Base-by-base conservation (phyloP, 2,888 invertebrate species). In the Lissocephala sabroskyi region DNA sequence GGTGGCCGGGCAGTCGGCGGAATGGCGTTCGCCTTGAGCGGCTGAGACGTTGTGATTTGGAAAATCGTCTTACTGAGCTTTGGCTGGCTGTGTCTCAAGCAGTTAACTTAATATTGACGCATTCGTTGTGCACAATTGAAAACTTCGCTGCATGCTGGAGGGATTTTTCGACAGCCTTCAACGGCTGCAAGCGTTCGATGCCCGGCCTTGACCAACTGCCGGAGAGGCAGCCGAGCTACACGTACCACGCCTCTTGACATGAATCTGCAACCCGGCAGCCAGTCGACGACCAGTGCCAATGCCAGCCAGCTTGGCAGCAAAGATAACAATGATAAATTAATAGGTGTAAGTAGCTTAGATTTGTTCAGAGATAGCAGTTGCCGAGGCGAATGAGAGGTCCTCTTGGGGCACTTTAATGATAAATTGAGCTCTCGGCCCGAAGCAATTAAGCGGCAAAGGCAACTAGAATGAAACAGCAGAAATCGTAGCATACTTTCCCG, bases 21-120 rank as follows among this genome's bases (percentile, higher is more conserved):
- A n/a, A n/a, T n/a, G n/a, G n/a, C n/a, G n/a, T n/a, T n/a, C n/a
- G n/a, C 23, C 23, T 7, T 23, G 4, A 23, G 23, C 23, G 7
- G 3, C 7, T 23, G 23, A 23, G 23, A 23, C 23, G 23, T n/a
- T 32, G 30, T 32, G 30, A 32, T 32, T 32, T 5, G 11, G 30
- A 32, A 32, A 32, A 32, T 11, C 30, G 30, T 10, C 30, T 32
- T 32, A 35, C 7, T 35, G 35, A 7, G 3, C 16, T 35, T 16
- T 17, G 16, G 14, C 16, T 10, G 16, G 16, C 11, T 32, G 32
- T 32, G 13, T 41, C 45, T 47, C 37, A 33, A 39, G 46, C 49
- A 57, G 56, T 53, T 66, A 59, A 66, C 66, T 66, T 63, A 63
- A 74, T 74, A 63, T 66, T 66, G 66, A 59, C 71, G 60, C 59